Evolutionary conservation across 2,888 invertebrate genomes (phyloP).

Genomic region (Anaspis maculata): DNA sequence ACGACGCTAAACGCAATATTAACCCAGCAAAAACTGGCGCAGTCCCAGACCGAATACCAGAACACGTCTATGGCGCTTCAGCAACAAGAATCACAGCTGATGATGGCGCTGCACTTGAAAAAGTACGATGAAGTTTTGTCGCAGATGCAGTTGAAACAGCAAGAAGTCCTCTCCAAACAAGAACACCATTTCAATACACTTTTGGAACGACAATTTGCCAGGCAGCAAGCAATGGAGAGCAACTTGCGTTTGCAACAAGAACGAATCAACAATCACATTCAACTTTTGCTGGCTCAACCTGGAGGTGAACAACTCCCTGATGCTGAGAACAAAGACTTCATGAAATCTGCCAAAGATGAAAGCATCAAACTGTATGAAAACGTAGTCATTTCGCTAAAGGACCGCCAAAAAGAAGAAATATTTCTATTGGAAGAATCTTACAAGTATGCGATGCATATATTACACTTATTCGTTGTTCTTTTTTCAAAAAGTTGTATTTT

Average conservation of each 20-base stretch:
- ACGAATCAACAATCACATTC: constrained; percentile 52
- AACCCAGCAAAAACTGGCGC: constrained; percentile 29
- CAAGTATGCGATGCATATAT: constrained; percentile 38
- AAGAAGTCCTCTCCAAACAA: constrained; percentile 47
- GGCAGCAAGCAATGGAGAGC: constrained; percentile 50
- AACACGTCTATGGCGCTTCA: constrained; percentile 50
- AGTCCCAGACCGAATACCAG: constrained; percentile 44
- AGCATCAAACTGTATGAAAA: constrained; percentile 29
- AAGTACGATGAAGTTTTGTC: constrained; percentile 54
- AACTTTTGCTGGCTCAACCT: constrained; percentile 40
- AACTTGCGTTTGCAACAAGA: constrained; percentile 54
- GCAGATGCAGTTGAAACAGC: constrained; percentile 50
- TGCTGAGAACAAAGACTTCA: constrained; percentile 33
- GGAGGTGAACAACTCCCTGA: constrained; percentile 8
- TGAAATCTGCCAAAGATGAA: constrained; percentile 24
- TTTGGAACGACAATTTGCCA: constrained; percentile 48
- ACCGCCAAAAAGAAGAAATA: constrained; percentile 53
- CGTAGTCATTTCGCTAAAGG: constrained; percentile 45
- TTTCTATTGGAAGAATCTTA: constrained; percentile 56
- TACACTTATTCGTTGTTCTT: neutral
- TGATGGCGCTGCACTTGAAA: constrained; percentile 54
- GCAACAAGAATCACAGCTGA: constrained; percentile 54
- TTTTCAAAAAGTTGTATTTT: constrained; percentile 3
- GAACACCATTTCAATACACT: constrained; percentile 48
- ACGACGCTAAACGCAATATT: constrained; percentile 19